These are phyloP conservation scores for Solenodon paradoxus DNA, from an alignment of 2,113 vertebrate genomes.

Conservation along the genomic window DNA sequence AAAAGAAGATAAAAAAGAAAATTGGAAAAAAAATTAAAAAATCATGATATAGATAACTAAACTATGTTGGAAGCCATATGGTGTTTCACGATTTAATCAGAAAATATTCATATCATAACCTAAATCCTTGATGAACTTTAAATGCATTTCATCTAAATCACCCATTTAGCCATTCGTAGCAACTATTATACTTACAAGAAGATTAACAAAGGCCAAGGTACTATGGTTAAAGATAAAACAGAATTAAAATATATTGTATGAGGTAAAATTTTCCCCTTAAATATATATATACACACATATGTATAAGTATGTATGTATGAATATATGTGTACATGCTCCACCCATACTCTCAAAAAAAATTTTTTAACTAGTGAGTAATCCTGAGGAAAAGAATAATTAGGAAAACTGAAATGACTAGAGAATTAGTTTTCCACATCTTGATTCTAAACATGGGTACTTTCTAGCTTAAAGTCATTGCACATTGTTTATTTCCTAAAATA, in stretches of 20 bases:
- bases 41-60: slow-evolving; percentile 5
- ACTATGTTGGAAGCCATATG: slow-evolving; percentile 3
- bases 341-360: background rate
- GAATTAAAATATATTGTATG: background rate
- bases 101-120: background rate
- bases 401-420: background rate
- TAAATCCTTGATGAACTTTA: slow-evolving; percentile 34
- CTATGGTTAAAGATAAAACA: background rate
- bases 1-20: slow-evolving; percentile 40
- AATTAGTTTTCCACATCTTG: background rate
- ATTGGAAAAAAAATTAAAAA: slow-evolving; percentile 42
- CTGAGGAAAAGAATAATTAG: background rate
- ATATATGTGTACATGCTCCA: background rate
- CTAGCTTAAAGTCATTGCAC: background rate
- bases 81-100: background rate
- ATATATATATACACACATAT: background rate
- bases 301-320: no score
- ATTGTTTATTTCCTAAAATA: background rate
- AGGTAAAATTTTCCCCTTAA: background rate
- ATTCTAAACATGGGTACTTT: background rate
- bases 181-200: background rate
- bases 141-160: background rate
- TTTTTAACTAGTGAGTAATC: background rate
- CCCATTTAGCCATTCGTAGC: background rate
- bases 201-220: background rate